Percentiles rank a stretch among this genome's conserved stretches.
Evolutionary conservation across 1,140 invertebrate genomes (phyloP).

Genomic region (Caenorhabditis brenneri): DNA sequence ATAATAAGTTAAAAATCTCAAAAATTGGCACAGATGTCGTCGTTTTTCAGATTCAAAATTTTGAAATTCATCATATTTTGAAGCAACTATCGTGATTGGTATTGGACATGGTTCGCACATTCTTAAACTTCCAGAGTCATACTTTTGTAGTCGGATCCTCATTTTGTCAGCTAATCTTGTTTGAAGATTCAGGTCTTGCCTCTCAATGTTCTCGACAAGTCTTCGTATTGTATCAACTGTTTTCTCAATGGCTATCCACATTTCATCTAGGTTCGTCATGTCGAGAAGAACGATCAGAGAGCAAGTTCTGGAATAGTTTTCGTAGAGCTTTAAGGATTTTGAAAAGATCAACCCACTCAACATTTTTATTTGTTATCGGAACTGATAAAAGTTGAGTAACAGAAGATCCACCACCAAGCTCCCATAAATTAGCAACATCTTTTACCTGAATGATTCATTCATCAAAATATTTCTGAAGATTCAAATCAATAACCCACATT

Average conservation of each 20-base stretch:
- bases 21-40: conserved; percentile 11
- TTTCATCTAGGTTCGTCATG: conserved; percentile 30
- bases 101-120: conserved; percentile 32
- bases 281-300: conserved; percentile 26
- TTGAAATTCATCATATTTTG: conserved; percentile 50
- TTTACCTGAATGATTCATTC: conserved; percentile 36
- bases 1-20: conserved; percentile 41
- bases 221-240: background rate
- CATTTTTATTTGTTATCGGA: conserved; percentile 43
- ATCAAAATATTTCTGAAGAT: background rate
- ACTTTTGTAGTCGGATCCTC: conserved; percentile 4
- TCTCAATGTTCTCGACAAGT: background rate
- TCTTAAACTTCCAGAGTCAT: background rate
- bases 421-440: conserved; percentile 50
- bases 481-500: conserved; percentile 43
- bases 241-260: conserved; percentile 28
- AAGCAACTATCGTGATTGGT: conserved; percentile 33
- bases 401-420: conserved; percentile 30
- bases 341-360: conserved; percentile 9
- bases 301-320: conserved; percentile 12
- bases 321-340: background rate
- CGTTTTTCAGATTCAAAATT: conserved; percentile 54
- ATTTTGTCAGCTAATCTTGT: background rate
- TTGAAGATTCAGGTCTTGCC: background rate
- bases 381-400: conserved; percentile 2